phyloP scores from a whole-genome alignment of 2,888 invertebrate species.

The Acanthacorydalis orientalis region DNA sequence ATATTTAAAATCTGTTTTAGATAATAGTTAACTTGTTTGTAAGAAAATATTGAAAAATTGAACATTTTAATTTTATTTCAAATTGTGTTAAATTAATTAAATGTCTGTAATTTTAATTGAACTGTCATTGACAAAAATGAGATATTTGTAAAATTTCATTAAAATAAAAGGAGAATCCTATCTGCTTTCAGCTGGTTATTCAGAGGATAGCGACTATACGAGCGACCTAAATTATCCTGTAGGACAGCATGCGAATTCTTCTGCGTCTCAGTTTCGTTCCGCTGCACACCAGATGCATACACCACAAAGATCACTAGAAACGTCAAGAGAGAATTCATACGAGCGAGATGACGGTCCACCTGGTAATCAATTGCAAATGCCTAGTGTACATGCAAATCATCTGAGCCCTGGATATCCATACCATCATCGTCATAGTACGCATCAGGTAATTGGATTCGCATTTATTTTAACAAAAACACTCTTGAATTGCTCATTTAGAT shows the following conservation, averaged over 20 bases:
- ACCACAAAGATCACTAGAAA: constrained; percentile 61
- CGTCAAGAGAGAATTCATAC: constrained; percentile 68
- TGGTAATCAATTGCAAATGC: constrained; percentile 18
- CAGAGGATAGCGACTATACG: constrained; percentile 94
- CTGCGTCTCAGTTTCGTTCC: constrained; percentile 72
- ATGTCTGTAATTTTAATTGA: neutral
- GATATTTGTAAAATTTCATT: neutral
- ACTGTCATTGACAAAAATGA: neutral
- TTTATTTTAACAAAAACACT: no score
- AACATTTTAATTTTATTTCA: no score
- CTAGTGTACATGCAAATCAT: constrained; percentile 13
- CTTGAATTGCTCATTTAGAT: no score
- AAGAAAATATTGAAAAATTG: no score
- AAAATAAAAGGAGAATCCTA: neutral
- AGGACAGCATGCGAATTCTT: constrained; percentile 78
- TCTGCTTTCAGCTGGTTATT: constrained; percentile 67
- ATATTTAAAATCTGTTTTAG: no score
- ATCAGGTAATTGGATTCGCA: neutral
- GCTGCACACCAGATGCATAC: constrained; percentile 65
- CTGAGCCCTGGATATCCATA: constrained; percentile 21
- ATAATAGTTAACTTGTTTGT: no score
- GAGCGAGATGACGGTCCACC: constrained; percentile 49
- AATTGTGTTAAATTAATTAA: neutral
- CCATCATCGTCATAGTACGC: constrained; percentile 11
- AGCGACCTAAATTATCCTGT: constrained; percentile 90